Evolutionary conservation across 2,888 invertebrate genomes (phyloP).

Genomic region (Anarsia innoxiella): DNA sequence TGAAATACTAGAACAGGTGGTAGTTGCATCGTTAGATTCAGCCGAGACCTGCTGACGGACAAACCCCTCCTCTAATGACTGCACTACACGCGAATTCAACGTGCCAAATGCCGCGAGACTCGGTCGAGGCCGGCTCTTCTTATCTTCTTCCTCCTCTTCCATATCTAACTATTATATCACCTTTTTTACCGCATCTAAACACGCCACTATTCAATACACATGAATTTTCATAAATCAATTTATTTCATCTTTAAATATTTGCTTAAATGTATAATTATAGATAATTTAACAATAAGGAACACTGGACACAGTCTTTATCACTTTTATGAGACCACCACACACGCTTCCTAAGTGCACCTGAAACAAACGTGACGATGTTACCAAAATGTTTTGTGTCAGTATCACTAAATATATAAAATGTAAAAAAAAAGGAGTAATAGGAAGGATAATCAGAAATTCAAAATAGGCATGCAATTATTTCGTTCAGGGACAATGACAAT

Average conservation of each 20-base stretch:
- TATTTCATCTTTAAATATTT: conserved; percentile 49
- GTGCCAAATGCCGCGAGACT: conserved; percentile 55
- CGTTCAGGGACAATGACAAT: too few relatives aligned
- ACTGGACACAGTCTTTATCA: conserved; percentile 74
- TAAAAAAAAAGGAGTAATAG: too few relatives aligned
- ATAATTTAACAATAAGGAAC: conserved; percentile 64
- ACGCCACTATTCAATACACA: conserved; percentile 58
- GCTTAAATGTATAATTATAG: conserved; percentile 32
- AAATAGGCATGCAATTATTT: too few relatives aligned
- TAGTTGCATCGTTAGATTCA: conserved; percentile 74
- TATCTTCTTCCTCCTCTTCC: conserved; percentile 67
- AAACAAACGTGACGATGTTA: conserved; percentile 45
- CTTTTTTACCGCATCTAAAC: conserved; percentile 33
- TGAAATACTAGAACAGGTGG: conserved; percentile 60
- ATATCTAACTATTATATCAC: conserved; percentile 36
- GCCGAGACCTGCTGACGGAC: conserved; percentile 68
- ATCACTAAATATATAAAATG: too few relatives aligned
- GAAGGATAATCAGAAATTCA: too few relatives aligned
- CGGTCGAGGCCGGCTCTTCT: conserved; percentile 42
- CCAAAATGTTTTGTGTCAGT: too few relatives aligned
- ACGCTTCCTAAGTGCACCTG: conserved; percentile 57
- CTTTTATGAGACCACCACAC: conserved; percentile 63
- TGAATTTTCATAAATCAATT: conserved; percentile 50
- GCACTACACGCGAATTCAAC: conserved; percentile 50
- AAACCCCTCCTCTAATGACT: conserved; percentile 52